phyloP scores from a whole-genome alignment of 2,797 vertebrate species.

The Falco naumanni region DNA sequence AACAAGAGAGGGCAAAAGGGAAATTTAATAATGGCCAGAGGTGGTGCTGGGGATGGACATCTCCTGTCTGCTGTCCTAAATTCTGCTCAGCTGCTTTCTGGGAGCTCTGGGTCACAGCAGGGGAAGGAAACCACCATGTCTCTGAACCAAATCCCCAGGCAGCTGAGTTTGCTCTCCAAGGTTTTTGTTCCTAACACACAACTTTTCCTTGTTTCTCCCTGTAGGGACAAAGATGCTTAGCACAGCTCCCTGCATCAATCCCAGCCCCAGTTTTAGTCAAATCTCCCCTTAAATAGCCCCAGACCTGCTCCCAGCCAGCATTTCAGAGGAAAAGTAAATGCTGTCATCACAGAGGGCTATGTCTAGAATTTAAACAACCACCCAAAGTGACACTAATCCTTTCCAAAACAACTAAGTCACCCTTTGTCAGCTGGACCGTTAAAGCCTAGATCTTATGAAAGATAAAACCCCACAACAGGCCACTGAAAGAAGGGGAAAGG shows the following conservation, averaged over 20 bases:
- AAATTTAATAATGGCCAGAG: not conserved
- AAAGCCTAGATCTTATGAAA: fast-evolving
- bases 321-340: not conserved
- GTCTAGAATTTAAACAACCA: not conserved
- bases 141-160: not conserved
- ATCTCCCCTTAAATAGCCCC: not conserved
- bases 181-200: not conserved
- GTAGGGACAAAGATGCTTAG: not conserved
- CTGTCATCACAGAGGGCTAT: fast-evolving
- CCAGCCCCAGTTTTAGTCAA: not conserved
- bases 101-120: not conserved
- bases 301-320: not conserved
- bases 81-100: not conserved
- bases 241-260: not conserved
- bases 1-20: not conserved
- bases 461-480: not conserved
- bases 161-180: not conserved
- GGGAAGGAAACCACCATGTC: not conserved
- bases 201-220: not conserved
- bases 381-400: not conserved
- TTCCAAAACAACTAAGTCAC: not conserved
- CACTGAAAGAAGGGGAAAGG: not conserved
- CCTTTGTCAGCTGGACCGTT: not conserved
- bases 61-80: not conserved
- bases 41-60: not conserved